phyloP scores from a whole-genome alignment of 2,113 vertebrate species.

The Thunnus thynnus region DNA sequence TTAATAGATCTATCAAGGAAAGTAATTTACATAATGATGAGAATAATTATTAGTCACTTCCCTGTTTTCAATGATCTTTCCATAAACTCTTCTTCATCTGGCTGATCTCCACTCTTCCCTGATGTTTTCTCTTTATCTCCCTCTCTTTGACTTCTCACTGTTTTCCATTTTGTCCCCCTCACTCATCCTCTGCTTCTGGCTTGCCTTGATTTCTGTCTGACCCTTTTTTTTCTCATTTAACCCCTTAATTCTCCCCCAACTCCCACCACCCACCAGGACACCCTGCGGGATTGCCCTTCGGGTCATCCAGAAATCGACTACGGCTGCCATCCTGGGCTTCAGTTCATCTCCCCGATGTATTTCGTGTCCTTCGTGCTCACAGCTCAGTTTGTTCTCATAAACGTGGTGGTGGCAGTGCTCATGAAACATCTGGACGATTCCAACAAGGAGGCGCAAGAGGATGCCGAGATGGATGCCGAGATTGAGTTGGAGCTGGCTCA shows the following conservation, averaged over 20 bases:
- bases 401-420: conserved; percentile 98
- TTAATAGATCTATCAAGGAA: too few relatives aligned
- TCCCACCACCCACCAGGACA: conserved; percentile 87
- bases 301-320: conserved; percentile 84
- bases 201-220: not conserved
- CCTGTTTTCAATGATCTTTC: too few relatives aligned
- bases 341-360: conserved; percentile 95
- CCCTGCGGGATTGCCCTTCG: conserved; percentile 92
- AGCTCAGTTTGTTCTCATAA: conserved; percentile 98
- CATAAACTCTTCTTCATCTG: not conserved
- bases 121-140: too few relatives aligned
- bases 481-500: conserved; percentile 96
- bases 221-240: not conserved
- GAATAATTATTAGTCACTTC: too few relatives aligned
- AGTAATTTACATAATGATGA: too few relatives aligned
- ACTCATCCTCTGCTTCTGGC: not conserved
- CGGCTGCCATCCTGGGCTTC: conserved; percentile 92
- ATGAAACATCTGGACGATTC: conserved; percentile 99
- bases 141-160: not conserved
- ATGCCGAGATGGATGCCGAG: conserved; percentile 98
- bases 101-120: too few relatives aligned
- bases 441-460: conserved; percentile 98
- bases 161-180: not conserved
- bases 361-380: conserved; percentile 99
- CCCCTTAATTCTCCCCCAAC: not conserved